Percentiles rank a stretch among this genome's conserved stretches.
phyloP scores from a whole-genome alignment of 2,888 invertebrate species.

The Odontocolon sp. region DNA sequence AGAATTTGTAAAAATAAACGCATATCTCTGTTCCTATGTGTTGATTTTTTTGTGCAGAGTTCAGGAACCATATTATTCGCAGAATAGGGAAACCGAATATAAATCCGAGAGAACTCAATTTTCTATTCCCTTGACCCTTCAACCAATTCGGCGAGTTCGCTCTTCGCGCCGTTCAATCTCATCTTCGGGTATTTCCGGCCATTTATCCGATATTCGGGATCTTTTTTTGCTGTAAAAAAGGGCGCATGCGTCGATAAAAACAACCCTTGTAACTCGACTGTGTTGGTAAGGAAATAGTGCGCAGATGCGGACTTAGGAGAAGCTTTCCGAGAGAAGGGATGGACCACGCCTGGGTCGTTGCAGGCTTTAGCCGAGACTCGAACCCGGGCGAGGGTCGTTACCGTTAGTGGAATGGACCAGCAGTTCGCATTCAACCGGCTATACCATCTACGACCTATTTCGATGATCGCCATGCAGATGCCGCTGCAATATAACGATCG shows the following conservation, averaged over 20 bases:
- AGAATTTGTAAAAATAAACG: too few species aligned
- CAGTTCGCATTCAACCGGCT: slow-evolving; percentile 63
- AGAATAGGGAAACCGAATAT: not conserved
- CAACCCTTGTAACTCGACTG: slow-evolving; percentile 7
- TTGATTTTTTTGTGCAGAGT: not conserved
- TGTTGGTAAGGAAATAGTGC: slow-evolving; percentile 57
- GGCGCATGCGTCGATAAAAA: slow-evolving; percentile 48
- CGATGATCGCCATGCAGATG: slow-evolving; percentile 80
- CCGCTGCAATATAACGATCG: slow-evolving; percentile 80
- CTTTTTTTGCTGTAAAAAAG: slow-evolving; percentile 22
- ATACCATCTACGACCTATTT: slow-evolving; percentile 79
- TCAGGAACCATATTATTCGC: not conserved
- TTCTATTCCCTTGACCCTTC: slow-evolving; percentile 7
- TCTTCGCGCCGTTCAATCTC: slow-evolving; percentile 36
- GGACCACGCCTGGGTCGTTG: slow-evolving; percentile 73
- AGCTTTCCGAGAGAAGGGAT: slow-evolving; percentile 41
- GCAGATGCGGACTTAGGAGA: slow-evolving; percentile 55
- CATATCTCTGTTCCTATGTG: too few species aligned
- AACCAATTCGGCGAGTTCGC: slow-evolving; percentile 6
- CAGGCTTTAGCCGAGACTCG: slow-evolving; percentile 78
- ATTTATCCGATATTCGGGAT: not conserved
- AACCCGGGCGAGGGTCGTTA: slow-evolving; percentile 79
- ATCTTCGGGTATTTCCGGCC: slow-evolving; percentile 38
- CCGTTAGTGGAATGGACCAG: slow-evolving; percentile 80
- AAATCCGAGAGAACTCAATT: not conserved